Evolutionary conservation across 2,797 vertebrate species (phyloP).

Genomic region (Notolepis coatsorum): DNA sequence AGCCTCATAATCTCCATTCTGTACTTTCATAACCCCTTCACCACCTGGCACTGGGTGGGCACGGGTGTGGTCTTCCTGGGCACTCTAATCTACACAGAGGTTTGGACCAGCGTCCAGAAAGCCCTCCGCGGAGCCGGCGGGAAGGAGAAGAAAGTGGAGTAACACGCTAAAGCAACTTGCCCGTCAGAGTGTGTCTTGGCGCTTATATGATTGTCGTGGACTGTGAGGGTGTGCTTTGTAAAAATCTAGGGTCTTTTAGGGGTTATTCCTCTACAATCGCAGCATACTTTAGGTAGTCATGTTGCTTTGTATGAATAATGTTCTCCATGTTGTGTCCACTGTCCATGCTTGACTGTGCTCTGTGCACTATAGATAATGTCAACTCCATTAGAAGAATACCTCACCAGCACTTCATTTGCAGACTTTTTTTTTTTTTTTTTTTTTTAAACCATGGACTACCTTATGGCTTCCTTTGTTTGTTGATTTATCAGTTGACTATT

Average conservation of each 20-base stretch:
- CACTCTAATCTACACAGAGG: constrained; percentile 94
- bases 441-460: no score
- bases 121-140: constrained; percentile 45
- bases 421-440: not conserved
- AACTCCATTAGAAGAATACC: not conserved
- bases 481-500: constrained; percentile 32
- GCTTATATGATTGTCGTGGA: not conserved
- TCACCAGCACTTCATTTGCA: constrained; percentile 10
- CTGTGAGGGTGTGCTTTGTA: not conserved
- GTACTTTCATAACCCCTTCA: constrained; percentile 96
- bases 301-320: not conserved
- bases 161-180: constrained; percentile 31
- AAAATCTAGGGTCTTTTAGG: not conserved
- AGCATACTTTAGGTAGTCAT: not conserved
- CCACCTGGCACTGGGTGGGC: constrained; percentile 94
- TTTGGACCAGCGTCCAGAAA: constrained; percentile 79
- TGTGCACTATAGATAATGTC: not conserved
- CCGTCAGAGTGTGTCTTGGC: not conserved
- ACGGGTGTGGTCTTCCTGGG: constrained; percentile 91
- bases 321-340: constrained; percentile 3
- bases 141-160: constrained; percentile 74
- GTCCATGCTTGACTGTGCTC: constrained; percentile 9
- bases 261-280: not conserved
- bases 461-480: not conserved
- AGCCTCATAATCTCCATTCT: constrained; percentile 98